A percentile compares a stretch with the other conserved stretches of the same genome.
Conservation (phyloP, 2,113 vertebrate genomes). For the Castor canadensis region DNA sequence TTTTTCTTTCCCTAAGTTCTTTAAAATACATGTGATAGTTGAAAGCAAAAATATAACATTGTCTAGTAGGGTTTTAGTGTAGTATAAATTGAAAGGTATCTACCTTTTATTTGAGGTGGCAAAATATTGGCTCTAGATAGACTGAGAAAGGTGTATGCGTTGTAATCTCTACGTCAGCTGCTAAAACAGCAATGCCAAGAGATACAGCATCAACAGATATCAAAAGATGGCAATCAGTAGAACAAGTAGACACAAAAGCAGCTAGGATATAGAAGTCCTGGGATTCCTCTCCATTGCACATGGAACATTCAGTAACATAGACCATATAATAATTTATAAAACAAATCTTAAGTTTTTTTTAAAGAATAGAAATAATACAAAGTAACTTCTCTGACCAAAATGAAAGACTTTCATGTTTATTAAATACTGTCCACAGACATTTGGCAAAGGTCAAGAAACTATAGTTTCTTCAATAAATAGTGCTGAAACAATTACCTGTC, state of each 20-base stretch:
- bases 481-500: background rate
- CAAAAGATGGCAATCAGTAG: background rate
- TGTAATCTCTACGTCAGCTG: background rate
- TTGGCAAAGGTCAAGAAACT: background rate
- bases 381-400: background rate
- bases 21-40: background rate
- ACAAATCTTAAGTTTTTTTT: background rate
- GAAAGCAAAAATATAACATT: background rate
- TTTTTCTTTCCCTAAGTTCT: background rate
- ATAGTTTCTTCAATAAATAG: background rate
- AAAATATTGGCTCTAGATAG: slow-evolving; percentile 3
- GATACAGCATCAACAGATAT: background rate
- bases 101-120: background rate
- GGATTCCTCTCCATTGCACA: background rate
- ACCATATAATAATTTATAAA: background rate
- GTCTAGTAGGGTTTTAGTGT: background rate
- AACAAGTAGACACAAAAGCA: background rate
- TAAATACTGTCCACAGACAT: background rate
- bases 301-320: background rate
- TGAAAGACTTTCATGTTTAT: background rate
- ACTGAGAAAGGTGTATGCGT: background rate
- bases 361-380: background rate
- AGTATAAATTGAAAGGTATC: background rate
- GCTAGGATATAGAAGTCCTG: background rate
- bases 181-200: background rate